Evolutionary conservation across 2,113 vertebrate species (phyloP), one percentile per base, ranked within the genome.

Genomic region (Oplegnathus fasciatus): DNA sequence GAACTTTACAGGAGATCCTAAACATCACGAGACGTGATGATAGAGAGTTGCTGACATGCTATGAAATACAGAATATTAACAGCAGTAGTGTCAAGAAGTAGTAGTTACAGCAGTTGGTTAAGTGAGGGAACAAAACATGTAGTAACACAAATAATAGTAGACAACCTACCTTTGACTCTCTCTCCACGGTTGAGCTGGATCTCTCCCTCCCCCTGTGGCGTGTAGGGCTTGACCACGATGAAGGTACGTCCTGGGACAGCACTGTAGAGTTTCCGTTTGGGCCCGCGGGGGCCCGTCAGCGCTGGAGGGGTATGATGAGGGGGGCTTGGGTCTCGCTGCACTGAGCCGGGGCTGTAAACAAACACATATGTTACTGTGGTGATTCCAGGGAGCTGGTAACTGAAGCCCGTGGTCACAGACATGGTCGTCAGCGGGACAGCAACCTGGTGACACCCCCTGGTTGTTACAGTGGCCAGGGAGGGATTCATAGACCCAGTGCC

Each of bases 341-440:
- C 95, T 78, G 96, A 94, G 86, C 96, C 96, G 52, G 97, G 97
- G 97, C 97, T 98, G 97, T 97, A 98, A 96, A 98, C 97, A 96
- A 98, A 98, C 93, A 98, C 97, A 96, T 98, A 98, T 88, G 97
- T 98, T 96, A 98, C 97, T 94, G 97, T 97, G 94, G 97, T 97
- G 95, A 97, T 96, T 92, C 97, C 96, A 80, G 96, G 96, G 94
- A 96, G 95, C 93, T 96, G 96, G 93, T 95, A 96, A 91, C 96
- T 94, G 93, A 95, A 96, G 92, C 95, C 95, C 30, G 95, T 93
- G 89, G 95, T 95, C 92, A 95, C 94, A 61, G 95, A 94, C 95
- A 96, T 96, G 93, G 90, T 90, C 52, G 82, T 89, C 91, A 76
- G 81, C 6, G 88, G 90, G 88, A 90, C 86, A 42, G 88, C 72